Evolutionary conservation across 2,888 invertebrate species (phyloP).

Genomic region (Synanthedon myopaeformis): DNA sequence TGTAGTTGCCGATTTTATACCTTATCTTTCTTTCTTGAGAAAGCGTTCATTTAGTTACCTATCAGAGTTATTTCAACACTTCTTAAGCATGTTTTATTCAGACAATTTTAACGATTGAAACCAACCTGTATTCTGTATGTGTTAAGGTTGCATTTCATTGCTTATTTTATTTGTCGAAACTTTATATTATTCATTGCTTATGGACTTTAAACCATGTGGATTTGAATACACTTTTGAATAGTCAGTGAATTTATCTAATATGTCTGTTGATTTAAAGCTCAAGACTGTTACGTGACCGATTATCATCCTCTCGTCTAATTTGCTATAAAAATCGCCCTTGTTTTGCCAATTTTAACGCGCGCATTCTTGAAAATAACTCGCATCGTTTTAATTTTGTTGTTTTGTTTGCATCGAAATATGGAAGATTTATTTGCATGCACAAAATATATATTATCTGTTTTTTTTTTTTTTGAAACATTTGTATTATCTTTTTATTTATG

Average conservation of each 20-base stretch:
- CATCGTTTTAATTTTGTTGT: too few species aligned
- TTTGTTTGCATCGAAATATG: too few species aligned
- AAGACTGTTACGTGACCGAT: slow-evolving; percentile 47
- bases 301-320: slow-evolving; percentile 38
- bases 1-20: not conserved
- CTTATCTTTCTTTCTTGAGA: slow-evolving; percentile 5
- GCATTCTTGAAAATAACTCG: too few species aligned
- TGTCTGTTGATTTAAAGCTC: slow-evolving; percentile 46
- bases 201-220: not conserved
- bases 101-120: not conserved
- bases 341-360: slow-evolving; percentile 24
- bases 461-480: too few species aligned
- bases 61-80: slow-evolving; percentile 10
- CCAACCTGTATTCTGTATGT: not conserved
- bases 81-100: slow-evolving; percentile 2
- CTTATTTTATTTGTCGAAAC: not conserved
- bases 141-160: not conserved
- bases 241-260: slow-evolving; percentile 8
- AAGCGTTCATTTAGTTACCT: slow-evolving; percentile 12
- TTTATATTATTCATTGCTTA: not conserved
- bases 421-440: too few species aligned
- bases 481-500: too few species aligned
- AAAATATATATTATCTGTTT: too few species aligned
- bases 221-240: not conserved
- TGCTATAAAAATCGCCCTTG: slow-evolving; percentile 24